Evolutionary conservation across 2,888 invertebrate species (phyloP).

Genomic region (Melipona beecheii): DNA sequence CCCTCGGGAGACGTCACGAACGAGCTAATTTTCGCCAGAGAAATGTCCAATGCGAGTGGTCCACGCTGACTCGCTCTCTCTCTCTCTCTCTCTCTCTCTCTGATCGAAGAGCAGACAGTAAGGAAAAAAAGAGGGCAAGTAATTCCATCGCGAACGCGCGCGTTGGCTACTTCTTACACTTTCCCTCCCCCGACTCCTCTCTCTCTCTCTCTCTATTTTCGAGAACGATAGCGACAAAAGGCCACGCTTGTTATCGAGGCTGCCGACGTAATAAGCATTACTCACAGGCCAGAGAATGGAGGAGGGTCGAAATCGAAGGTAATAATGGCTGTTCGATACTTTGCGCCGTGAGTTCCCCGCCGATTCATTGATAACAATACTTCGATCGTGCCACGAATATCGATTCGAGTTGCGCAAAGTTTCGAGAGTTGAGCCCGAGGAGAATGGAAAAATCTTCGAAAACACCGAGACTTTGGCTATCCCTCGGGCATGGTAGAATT

Average conservation of each 20-base stretch:
- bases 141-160: not conserved
- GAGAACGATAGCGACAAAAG: not conserved
- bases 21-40: not conserved
- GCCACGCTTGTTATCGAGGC: constrained; percentile 36
- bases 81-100: too few species aligned
- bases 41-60: not conserved
- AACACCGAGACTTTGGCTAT: not conserved
- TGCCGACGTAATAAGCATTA: constrained; percentile 51
- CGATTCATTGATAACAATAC: constrained; percentile 38
- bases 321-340: constrained; percentile 36
- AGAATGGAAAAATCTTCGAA: not conserved
- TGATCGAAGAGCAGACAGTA: too few species aligned
- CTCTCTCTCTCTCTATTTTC: not conserved
- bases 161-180: not conserved
- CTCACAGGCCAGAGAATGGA: constrained; percentile 27
- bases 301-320: constrained; percentile 4
- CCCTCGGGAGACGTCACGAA: too few species aligned
- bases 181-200: too few species aligned
- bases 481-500: not conserved
- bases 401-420: not conserved
- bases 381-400: constrained; percentile 26
- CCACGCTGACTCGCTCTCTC: not conserved
- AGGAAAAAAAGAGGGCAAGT: too few species aligned
- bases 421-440: not conserved
- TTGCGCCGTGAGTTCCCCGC: constrained; percentile 23